Evolutionary conservation across 1,140 invertebrate genomes (phyloP).

Genomic region (Calephelis virginiensis): DNA sequence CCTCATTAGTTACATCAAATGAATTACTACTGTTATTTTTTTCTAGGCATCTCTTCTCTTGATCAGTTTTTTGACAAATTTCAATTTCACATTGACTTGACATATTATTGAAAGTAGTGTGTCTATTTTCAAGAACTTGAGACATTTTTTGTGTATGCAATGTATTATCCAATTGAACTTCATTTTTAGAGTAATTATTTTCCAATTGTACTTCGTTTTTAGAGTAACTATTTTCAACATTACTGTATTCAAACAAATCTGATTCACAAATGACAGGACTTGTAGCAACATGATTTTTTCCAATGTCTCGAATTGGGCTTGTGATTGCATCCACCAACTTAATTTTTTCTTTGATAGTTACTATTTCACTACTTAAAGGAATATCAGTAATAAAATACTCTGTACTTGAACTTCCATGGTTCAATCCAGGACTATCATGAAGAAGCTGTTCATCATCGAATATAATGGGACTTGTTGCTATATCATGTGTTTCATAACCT

Average conservation of each 20-base stretch:
- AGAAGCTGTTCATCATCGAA: constrained; percentile 30
- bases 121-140: constrained; percentile 1
- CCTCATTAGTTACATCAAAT: constrained; percentile 35
- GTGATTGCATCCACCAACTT: constrained; percentile 31
- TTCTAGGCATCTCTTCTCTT: constrained; percentile 45
- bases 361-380: constrained; percentile 33
- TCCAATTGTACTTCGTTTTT: neutral
- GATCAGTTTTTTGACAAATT: constrained; percentile 26
- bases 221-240: neutral
- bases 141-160: neutral
- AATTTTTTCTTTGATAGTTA: constrained; percentile 36
- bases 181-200: neutral
- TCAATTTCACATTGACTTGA: constrained; percentile 32
- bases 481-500: constrained; percentile 24
- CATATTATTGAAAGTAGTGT: constrained; percentile 24
- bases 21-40: constrained; percentile 46
- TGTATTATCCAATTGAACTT: neutral
- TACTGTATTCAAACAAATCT: neutral
- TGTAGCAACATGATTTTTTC: constrained; percentile 25
- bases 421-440: neutral
- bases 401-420: constrained; percentile 13
- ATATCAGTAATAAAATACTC: constrained; percentile 33
- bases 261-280: constrained; percentile 29
- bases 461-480: constrained; percentile 36
- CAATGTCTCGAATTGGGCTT: constrained; percentile 28